Conservation (phyloP, 2,888 invertebrate genomes). For the Andrena fulva region DNA sequence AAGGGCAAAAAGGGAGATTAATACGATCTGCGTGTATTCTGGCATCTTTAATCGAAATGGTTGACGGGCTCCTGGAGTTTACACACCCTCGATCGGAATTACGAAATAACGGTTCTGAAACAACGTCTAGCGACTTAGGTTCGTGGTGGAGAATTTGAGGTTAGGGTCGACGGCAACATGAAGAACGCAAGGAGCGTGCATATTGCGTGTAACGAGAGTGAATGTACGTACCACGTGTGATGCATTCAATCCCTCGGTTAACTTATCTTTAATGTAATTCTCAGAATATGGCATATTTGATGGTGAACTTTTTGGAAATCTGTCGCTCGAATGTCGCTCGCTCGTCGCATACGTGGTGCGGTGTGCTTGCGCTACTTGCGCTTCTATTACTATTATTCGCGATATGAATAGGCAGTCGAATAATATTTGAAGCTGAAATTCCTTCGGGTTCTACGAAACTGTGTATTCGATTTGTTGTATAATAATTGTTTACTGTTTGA, state of each 20-base stretch:
- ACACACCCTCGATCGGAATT: constrained; percentile 49
- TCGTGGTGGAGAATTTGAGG: constrained; percentile 61
- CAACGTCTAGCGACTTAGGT: constrained; percentile 44
- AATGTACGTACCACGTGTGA: constrained; percentile 89
- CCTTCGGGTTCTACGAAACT: background rate
- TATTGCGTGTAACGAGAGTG: no score
- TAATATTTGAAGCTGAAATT: background rate
- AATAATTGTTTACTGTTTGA: background rate
- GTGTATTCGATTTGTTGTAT: background rate
- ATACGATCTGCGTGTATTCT: constrained; percentile 42
- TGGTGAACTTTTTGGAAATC: constrained; percentile 13
- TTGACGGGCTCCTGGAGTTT: constrained; percentile 25
- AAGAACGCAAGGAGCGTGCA: background rate
- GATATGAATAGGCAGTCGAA: background rate
- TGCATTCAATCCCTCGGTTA: constrained; percentile 89
- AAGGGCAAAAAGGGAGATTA: constrained; percentile 86
- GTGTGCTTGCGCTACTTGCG: background rate
- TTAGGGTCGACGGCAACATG: constrained; percentile 40
- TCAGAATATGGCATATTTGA: constrained; percentile 87
- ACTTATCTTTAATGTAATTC: constrained; percentile 88
- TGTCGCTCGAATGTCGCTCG: background rate
- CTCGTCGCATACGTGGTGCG: constrained; percentile 18
- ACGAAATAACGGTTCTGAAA: constrained; percentile 40
- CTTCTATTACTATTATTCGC: no score
- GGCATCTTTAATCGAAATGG: constrained; percentile 44